Evolutionary conservation across 2,888 invertebrate species (phyloP).

Genomic region (Nymphalis polychloros): DNA sequence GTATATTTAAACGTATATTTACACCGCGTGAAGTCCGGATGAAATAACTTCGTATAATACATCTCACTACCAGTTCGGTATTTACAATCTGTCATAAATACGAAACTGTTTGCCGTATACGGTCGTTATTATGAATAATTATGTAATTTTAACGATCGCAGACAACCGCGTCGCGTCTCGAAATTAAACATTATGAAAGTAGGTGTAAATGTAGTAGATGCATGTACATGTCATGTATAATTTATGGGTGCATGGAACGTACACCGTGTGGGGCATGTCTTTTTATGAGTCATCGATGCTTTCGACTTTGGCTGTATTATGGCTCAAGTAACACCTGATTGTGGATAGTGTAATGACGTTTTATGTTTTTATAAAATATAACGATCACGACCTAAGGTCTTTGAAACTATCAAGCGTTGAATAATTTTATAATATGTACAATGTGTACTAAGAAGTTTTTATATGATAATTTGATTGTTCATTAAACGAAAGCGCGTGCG

Average conservation of each 20-base stretch:
- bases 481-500: too few relatives aligned
- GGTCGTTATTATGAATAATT: conserved; percentile 71
- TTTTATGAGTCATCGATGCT: conserved; percentile 56
- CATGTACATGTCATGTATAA: conserved; percentile 44
- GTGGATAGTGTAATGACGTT: conserved; percentile 21
- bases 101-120: conserved; percentile 65
- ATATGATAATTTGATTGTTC: too few relatives aligned
- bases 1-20: not conserved
- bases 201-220: conserved; percentile 48
- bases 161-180: conserved; percentile 52
- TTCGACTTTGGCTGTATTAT: conserved; percentile 53
- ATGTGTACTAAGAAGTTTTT: too few relatives aligned
- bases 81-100: conserved; percentile 64
- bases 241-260: conserved; percentile 53
- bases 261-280: conserved; percentile 49
- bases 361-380: conserved; percentile 20
- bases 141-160: conserved; percentile 64
- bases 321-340: conserved; percentile 60
- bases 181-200: conserved; percentile 60
- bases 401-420: not conserved
- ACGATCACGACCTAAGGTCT: conserved; percentile 3
- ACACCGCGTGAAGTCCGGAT: conserved; percentile 27
- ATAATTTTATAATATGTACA: not conserved
- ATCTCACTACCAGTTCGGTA: conserved; percentile 35
- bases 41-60: conserved; percentile 31